Conservation (phyloP, 2,797 vertebrate genomes). For the Enteromius afrohamiltoni region DNA sequence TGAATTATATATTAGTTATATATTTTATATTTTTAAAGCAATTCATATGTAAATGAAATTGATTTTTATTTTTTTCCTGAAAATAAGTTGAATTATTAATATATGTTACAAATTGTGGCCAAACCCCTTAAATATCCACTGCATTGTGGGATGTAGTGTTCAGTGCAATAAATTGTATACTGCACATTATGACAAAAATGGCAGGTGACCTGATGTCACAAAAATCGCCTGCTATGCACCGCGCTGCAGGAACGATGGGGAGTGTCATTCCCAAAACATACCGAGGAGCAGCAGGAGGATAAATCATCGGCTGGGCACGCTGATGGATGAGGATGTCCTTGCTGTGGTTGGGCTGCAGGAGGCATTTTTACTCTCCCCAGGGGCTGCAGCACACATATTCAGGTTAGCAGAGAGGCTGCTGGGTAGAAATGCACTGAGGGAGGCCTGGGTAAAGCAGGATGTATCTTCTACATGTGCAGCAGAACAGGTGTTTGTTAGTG, state of each 20-base stretch:
- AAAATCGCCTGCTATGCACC: not conserved
- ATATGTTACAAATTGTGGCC: not conserved
- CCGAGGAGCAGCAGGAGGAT: not conserved
- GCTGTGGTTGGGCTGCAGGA: not conserved
- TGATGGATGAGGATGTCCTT: conserved; percentile 18
- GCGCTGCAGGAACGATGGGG: not conserved
- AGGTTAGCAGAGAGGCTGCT: conserved; percentile 6
- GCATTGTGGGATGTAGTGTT: not conserved
- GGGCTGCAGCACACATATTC: not conserved
- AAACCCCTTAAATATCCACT: not conserved
- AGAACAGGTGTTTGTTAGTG: not conserved
- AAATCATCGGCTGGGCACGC: not conserved
- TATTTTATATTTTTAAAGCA: not conserved
- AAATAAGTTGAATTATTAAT: not conserved
- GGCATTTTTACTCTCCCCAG: not conserved
- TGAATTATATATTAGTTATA: not conserved
- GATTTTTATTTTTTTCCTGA: not conserved
- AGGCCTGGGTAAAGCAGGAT: not conserved
- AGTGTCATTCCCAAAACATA: not conserved
- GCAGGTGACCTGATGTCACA: too few relatives aligned
- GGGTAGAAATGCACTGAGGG: too few relatives aligned
- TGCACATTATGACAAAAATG: not conserved
- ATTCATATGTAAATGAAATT: not conserved
- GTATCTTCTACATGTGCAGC: not conserved
- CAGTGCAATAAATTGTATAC: not conserved